Base-by-base conservation (phyloP, 2,888 invertebrate species). In the Heliconius ethilla region DNA sequence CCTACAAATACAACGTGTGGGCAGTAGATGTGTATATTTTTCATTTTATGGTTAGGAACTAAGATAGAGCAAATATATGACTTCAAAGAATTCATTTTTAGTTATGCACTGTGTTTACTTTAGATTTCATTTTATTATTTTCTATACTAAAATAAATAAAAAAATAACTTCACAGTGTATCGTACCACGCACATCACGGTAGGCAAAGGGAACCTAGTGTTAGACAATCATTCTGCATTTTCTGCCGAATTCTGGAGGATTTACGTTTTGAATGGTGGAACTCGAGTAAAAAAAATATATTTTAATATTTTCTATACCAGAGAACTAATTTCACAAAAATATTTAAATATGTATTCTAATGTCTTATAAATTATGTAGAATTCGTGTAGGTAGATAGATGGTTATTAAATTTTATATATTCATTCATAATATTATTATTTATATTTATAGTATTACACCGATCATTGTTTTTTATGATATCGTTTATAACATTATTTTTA, bases 401-500 rank as follows among this genome's bases (percentile, higher is more conserved):
- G 40, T 40, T 69, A 6, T 40, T 40, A 69, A 25, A 40, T 69
- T 69, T 40, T 40, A 69, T 40, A 65, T 33, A 22, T 69, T 40
- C 13, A 40, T 40, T 25, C 6, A 25, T 65, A 65, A 65, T 65
- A 1, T 69, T 69, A 69, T 69, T 40, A 40, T 69, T 69, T 40
- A 25, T 40, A 25, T 40, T 13, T 25, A 40, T 69, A 25, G 40
- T n/a, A 9, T 69, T 25, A 69, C 25, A 69, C 40, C 25, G 40
- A 40, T 25, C 25, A 25, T 69, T 69, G 25, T 25, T 69, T 69
- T 69, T 69, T 40, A 69, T 69, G 69, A 69, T 11, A 40, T 25
- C 69, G 67, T 40, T 40, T 67, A 13, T 37, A 67, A 40, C 40
- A 40, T 67, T 67, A 40, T 69, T 69, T 69, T 70, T 45, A 70